These are phyloP conservation scores for Ibidorhyncha struthersii DNA, from an alignment of 2,113 vertebrate genomes.

Conservation along the genomic window DNA sequence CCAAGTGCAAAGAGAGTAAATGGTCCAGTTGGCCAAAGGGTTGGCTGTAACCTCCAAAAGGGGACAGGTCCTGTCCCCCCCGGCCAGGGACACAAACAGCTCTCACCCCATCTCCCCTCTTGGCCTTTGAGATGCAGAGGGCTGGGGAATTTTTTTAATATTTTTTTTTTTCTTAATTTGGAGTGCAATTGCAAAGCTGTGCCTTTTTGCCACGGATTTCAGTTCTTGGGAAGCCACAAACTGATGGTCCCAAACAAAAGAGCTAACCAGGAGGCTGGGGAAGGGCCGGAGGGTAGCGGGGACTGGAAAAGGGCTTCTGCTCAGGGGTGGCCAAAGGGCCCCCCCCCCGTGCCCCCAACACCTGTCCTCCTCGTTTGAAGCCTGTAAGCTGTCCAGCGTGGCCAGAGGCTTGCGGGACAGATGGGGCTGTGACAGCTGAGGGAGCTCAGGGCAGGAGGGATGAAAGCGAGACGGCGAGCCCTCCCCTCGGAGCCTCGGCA, in stretches of 20 bases:
- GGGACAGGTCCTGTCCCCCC: background rate
- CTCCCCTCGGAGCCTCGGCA: background rate
- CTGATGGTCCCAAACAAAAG: background rate
- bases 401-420: background rate
- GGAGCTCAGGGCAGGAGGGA: background rate
- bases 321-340: background rate
- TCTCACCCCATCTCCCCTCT: background rate
- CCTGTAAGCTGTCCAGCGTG: background rate
- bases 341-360: background rate
- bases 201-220: background rate
- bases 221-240: background rate
- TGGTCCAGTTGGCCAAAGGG: background rate
- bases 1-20: background rate
- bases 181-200: background rate
- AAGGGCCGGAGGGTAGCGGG: accelerated
- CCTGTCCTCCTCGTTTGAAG: background rate
- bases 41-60: background rate
- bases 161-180: background rate
- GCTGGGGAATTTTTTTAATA: background rate
- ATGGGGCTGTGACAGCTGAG: conserved; percentile 5
- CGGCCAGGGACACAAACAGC: background rate
- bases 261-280: background rate
- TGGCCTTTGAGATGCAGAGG: background rate
- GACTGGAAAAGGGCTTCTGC: background rate
- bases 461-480: background rate